Evolutionary conservation across 2,797 vertebrate species (phyloP).

Genomic region (Florisuga fusca): DNA sequence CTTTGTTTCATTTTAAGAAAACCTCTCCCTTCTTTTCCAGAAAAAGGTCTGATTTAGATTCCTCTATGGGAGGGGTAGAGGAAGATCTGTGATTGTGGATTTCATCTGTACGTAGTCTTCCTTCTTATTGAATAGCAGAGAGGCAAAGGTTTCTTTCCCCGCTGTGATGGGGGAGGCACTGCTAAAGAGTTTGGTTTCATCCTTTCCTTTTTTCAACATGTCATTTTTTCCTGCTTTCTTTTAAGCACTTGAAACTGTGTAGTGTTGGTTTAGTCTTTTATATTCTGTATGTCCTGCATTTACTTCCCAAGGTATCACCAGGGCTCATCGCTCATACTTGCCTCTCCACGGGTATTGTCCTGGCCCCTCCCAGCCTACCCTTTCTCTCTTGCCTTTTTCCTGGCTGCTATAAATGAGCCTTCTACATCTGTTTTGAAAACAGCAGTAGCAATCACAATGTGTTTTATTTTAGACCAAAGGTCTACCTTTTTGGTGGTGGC

Average conservation of each 20-base stretch:
- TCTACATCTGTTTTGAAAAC: not conserved
- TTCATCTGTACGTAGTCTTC: not conserved
- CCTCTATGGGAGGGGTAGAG: not conserved
- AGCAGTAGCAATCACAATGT: not conserved
- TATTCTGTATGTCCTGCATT: not conserved
- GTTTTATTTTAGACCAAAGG: not conserved
- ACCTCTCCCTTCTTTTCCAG: conserved; percentile 15
- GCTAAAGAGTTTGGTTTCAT: not conserved
- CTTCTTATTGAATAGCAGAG: not conserved
- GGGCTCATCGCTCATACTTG: not conserved
- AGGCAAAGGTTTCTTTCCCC: not conserved
- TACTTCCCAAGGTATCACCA: not conserved
- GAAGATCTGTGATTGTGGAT: not conserved
- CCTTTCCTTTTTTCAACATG: not conserved
- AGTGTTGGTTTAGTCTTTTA: not conserved
- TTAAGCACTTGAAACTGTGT: not conserved
- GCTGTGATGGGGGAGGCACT: not conserved
- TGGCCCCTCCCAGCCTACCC: not conserved
- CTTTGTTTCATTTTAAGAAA: conserved; percentile 24
- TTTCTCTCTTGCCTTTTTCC: not conserved
- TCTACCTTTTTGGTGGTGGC: not conserved
- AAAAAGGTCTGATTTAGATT: not conserved
- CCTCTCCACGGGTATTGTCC: not conserved
- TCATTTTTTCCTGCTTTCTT: not conserved
- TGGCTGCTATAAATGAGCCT: not conserved